Evolutionary conservation across 2,113 vertebrate genomes (phyloP), one percentile per base, ranked within the genome.

Genomic region (Xenopus tropicalis): DNA sequence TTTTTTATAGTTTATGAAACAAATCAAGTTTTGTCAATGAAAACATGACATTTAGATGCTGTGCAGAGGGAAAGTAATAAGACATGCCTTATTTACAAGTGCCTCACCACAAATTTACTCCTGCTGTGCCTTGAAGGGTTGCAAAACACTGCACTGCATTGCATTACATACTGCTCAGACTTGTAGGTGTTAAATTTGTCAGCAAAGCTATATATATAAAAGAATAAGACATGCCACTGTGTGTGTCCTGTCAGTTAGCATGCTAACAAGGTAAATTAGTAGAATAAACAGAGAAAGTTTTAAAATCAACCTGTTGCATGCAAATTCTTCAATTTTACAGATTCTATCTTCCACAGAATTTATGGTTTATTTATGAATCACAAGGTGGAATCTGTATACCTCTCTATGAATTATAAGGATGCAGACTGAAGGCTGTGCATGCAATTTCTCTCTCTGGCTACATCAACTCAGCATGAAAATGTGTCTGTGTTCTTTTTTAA

Each of bases 191-290:
- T 63, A 63, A 69, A 56, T 29, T 68, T 67, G 48, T 52, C 64
- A 54, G 23, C 20, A 24, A n/a, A 61, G 48, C 9, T 21, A 44
- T 20, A 68, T 81, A 70, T 77, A 65, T 29, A 84, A 81, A 85
- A 37, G 78, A 69, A 74, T 61, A 71, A 78, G 71, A 59, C 61
- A 24, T 59, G 74, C 65, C 69, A 70, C 79, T 81, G 85, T 83
- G 63, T 66, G 61, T 83, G 79, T 85, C 82, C 84, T 82, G 64
- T 84, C 88, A 80, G 82, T 82, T 83, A 85, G 80, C 80, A 89
- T 81, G 81, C 83, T 83, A 84, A 80, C 87, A 86, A 82, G 83
- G 85, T 79, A 78, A 90, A 91, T 87, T 85, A 83, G 84, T 85
- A 83, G 81, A 85, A 87, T 83, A 77, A 87, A 73, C 84, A 83